A percentile compares a stretch with the other conserved stretches of the same genome.
Evolutionary conservation across 1,140 invertebrate species (phyloP).

Genomic region (Pseudomyrmex pallidus): DNA sequence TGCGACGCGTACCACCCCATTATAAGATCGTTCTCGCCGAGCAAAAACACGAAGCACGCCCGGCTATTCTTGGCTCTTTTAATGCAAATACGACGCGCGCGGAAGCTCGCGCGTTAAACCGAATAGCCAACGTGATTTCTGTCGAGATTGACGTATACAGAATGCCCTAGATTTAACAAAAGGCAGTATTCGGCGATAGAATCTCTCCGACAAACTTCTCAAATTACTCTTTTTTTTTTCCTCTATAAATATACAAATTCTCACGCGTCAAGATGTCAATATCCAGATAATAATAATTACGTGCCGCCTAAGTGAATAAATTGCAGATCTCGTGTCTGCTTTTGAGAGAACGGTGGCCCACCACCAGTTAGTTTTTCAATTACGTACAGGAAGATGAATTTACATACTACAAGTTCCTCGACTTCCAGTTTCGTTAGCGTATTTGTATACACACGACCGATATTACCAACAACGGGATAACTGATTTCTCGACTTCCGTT

Average conservation of each 20-base stretch:
- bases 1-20: conserved; percentile 25
- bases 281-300: conserved; percentile 29
- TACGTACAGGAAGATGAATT: conserved; percentile 65
- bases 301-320: background rate
- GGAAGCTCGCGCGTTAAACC: conserved; percentile 47
- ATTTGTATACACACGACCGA: conserved; percentile 58
- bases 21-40: conserved; percentile 50
- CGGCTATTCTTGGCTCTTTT: conserved; percentile 32
- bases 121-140: conserved; percentile 18
- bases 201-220: background rate
- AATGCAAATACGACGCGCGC: conserved; percentile 43
- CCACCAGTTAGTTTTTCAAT: conserved; percentile 66
- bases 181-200: background rate
- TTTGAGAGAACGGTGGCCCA: conserved; percentile 40
- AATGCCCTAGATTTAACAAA: background rate
- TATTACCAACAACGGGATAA: conserved; percentile 58
- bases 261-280: conserved; percentile 14
- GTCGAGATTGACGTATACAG: conserved; percentile 10
- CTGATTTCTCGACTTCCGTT: conserved; percentile 51
- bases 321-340: conserved; percentile 16
- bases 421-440: conserved; percentile 60
- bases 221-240: background rate
- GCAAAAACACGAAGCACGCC: conserved; percentile 36
- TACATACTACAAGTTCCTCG: conserved; percentile 69
- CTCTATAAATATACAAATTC: background rate